Conservation (phyloP, 2,888 invertebrate genomes). For the Poecilobothrus nobilitatus region DNA sequence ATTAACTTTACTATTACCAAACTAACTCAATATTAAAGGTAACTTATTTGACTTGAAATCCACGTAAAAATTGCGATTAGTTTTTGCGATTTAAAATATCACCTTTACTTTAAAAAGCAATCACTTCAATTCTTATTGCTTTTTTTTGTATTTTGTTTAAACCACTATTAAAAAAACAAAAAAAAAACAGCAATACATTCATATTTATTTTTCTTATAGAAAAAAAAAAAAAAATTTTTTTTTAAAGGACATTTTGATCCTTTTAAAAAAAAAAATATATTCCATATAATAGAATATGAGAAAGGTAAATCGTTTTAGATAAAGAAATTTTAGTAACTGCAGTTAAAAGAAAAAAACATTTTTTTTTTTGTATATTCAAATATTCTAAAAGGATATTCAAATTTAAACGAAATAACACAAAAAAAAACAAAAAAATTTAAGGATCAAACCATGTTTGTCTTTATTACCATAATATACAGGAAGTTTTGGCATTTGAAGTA, state of each 20-base stretch:
- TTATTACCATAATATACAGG: slow-evolving; percentile 1
- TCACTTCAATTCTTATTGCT: no score
- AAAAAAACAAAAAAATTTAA: background rate
- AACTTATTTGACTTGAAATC: no score
- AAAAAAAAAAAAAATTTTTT: background rate
- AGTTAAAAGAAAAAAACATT: no score
- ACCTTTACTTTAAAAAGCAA: no score
- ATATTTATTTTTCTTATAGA: background rate
- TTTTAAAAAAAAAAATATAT: background rate
- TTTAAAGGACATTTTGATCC: background rate
- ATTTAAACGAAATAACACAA: background rate
- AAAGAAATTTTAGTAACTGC: background rate
- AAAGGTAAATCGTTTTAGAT: slow-evolving; percentile 4
- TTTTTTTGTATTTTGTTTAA: background rate
- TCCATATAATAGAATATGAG: background rate
- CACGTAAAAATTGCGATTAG: no score
- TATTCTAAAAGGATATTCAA: background rate
- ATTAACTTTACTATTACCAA: no score
- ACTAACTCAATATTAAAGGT: no score
- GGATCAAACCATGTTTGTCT: background rate
- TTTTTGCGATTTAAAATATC: no score
- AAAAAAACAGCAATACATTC: no score
- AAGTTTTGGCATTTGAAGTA: background rate
- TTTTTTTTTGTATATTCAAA: background rate
- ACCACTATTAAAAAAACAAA: background rate